These are phyloP conservation scores for Ceratosolen fusciceps DNA, from an alignment of 1,140 invertebrate species.

Conservation along the genomic window DNA sequence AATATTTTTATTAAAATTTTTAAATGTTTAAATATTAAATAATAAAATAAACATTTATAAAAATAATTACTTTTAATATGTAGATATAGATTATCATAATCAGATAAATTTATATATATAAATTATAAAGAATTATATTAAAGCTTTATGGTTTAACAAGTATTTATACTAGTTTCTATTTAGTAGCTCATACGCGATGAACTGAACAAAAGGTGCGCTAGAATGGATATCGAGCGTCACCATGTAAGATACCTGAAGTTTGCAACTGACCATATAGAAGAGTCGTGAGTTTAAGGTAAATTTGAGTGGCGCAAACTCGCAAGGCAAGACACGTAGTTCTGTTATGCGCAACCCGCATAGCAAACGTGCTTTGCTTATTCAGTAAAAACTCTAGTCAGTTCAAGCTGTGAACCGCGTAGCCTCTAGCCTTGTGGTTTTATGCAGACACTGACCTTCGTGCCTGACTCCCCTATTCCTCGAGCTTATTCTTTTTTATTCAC, in stretches of 20 bases:
- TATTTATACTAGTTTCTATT: no score
- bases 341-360: constrained; percentile 69
- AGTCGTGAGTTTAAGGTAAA: constrained; percentile 66
- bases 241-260: not conserved
- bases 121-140: no score
- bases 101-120: no score
- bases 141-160: no score
- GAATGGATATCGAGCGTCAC: not conserved
- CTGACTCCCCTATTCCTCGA: constrained; percentile 36
- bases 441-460: constrained; percentile 72
- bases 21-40: no score
- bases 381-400: constrained; percentile 62
- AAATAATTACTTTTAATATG: no score
- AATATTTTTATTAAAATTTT: no score
- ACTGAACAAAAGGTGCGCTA: no score
- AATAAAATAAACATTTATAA: no score
- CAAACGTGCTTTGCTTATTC: constrained; percentile 57
- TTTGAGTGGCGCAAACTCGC: constrained; percentile 67
- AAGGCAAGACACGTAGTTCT: constrained; percentile 69
- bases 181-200: no score
- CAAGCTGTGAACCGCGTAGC: constrained; percentile 52
- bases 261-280: no score
- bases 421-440: constrained; percentile 68
- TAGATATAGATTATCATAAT: no score
- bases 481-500: constrained; percentile 9